These are phyloP conservation scores for Otis tarda DNA, from an alignment of 2,113 vertebrate species.

Conservation along the genomic window DNA sequence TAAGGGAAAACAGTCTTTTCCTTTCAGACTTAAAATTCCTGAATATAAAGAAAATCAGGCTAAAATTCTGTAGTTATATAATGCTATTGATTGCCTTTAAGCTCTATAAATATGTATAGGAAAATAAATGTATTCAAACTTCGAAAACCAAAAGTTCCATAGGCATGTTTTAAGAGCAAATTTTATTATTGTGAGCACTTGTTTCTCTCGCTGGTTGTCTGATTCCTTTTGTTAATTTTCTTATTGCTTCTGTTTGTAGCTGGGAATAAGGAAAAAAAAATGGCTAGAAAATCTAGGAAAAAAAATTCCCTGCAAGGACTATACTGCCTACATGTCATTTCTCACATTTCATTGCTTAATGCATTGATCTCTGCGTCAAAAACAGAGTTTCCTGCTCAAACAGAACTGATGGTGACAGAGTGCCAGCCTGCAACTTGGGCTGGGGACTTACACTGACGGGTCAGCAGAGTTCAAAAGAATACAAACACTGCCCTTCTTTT, in stretches of 20 bases:
- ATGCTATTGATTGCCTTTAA: neutral
- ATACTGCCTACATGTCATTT: neutral
- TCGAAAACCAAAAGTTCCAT: neutral
- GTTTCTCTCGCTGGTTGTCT: neutral
- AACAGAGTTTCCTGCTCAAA: neutral
- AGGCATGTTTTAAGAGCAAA: neutral
- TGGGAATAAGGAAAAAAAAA: neutral
- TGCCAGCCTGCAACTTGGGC: neutral
- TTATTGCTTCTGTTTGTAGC: neutral
- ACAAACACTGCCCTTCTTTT: neutral
- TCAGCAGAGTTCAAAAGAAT: neutral
- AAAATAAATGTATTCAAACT: neutral
- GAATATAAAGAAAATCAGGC: neutral
- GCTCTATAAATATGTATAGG: neutral
- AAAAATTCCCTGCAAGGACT: neutral
- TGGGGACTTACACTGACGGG: neutral
- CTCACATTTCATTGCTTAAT: neutral
- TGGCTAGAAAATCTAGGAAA: neutral
- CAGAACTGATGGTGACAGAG: neutral
- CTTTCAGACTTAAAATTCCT: neutral
- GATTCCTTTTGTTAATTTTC: neutral
- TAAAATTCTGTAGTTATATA: neutral
- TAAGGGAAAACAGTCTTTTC: neutral
- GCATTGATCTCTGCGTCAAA: neutral
- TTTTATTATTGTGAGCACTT: neutral